Base-by-base conservation (phyloP, 2,888 invertebrate genomes). In the Andrena bucephala region DNA sequence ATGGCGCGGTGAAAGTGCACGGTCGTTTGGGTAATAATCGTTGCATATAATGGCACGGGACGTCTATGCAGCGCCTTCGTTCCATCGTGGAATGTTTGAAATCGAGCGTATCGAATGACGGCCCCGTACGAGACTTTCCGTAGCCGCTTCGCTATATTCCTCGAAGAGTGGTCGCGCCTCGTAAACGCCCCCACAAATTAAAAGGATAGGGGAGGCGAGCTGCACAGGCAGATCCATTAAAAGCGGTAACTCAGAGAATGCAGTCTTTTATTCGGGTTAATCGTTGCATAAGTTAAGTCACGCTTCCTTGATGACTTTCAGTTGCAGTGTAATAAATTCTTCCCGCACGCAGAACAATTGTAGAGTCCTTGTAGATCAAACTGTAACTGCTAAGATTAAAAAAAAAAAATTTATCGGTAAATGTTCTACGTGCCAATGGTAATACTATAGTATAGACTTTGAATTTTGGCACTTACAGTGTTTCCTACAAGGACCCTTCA, bases 41-140 rank as follows among this genome's bases (percentile, higher is more conserved):
- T 82, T 80, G 74, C 31, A 50, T 36, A 70, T 50, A 74, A 75
- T 36, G 63, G 72, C 48, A 81, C n/a, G 76, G 62, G 33, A 16
- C 69, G 63, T 20, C 54, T 54, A 69, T 27, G 66, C 29, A 20
- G 69, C 59, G 48, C 65, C 59, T 48, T 59, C 69, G 79, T 73
- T 59, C 66, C 73, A 62, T 65, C 62, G 31, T 63, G 69, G 70
- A 79, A 57, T 83, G 77, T 77, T 83, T 77, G 71, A 87, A 87
- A 79, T 87, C 87, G 81, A 87, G 83, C 87, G 87, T 87, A 74
- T 87, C 85, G 87, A 87, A 87, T 85, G 76, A 79, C 83, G 70
- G 72, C 57, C 57, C 52, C 68, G 75, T 84, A 79, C 84, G 82
- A 84, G 84, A 87, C 86, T 86, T 84, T 77, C 79, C 80, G 86